Evolutionary conservation across 2,113 vertebrate genomes (phyloP), one percentile per base, ranked within the genome.

Genomic region (Podiceps cristatus): DNA sequence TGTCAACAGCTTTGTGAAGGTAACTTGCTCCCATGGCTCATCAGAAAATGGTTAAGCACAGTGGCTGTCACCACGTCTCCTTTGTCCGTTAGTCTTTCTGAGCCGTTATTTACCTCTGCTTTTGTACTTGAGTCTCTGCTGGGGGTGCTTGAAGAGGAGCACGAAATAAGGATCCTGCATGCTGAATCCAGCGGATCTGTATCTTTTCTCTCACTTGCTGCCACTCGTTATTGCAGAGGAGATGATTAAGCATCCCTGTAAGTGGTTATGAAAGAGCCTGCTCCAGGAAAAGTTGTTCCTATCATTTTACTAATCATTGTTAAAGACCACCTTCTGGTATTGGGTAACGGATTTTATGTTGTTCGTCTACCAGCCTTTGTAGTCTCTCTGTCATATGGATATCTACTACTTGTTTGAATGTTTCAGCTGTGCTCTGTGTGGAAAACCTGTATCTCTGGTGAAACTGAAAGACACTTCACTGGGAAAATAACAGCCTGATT

Each of bases 1-100:
- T 9, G 99, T 99, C 94, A 99, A 99, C 98, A 99, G 99, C 98
- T 99, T 99, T 89, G 99, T 99, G 84, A 99, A 99, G 99, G 99
- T 98, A 98, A 95, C n/a, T 64, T 87, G 55, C 80, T 79, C 49
- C n/a, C 33, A 28, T 1, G 19, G 84, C 88, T 79, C 37, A 2
- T 27, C 35, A 90, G n/a, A 17, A 90, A 5, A 47, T 11, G 27
- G 33, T 22, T 74, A 86, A 42, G 62, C 33, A 11, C 68, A 12
- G 86, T 19, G 69, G 8, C 53, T 66, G 33, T 58, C 49, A 47
- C 73, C 11, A 8, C 3, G 2, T 71, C 35, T 42, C 24, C 50
- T 31, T 69, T 95, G 24, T 90, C 27, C 4, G 1, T 59, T 45
- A 53, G 47, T 78, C 14, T 56, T 31, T 94, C 50, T 90, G 63